Evolutionary conservation across 2,797 vertebrate species (phyloP).

Genomic region (Sparidentex hasta): DNA sequence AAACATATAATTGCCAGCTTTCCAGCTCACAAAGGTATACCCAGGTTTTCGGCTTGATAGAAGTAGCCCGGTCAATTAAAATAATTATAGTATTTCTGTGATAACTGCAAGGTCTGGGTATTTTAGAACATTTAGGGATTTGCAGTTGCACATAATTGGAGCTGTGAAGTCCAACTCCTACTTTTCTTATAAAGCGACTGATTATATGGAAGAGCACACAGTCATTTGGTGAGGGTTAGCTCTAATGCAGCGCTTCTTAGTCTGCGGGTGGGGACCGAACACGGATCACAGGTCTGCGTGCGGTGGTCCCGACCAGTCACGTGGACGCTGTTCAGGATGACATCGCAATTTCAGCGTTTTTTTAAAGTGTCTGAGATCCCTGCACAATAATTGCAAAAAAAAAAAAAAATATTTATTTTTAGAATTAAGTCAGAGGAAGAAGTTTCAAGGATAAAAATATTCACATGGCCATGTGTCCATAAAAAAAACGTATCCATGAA

Average conservation of each 20-base stretch:
- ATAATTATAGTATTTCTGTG: conserved; percentile 82
- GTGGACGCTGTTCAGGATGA: conserved; percentile 23
- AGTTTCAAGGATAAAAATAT: background rate
- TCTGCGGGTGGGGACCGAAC: conserved; percentile 62
- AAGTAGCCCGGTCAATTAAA: conserved; percentile 79
- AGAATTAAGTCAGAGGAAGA: background rate
- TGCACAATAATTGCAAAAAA: background rate
- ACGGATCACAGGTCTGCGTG: conserved; percentile 50
- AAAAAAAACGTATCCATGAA: background rate
- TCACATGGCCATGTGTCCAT: background rate
- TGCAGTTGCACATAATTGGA: conserved; percentile 80
- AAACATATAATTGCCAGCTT: conserved; percentile 73
- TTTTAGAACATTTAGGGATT: conserved; percentile 81
- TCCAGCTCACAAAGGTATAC: conserved; percentile 69
- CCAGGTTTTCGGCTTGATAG: conserved; percentile 74
- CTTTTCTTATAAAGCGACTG: conserved; percentile 69
- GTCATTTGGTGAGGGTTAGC: conserved; percentile 73
- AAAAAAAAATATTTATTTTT: background rate
- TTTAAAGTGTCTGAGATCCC: background rate
- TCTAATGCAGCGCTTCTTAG: conserved; percentile 64
- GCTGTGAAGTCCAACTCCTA: conserved; percentile 74
- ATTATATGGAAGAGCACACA: conserved; percentile 71
- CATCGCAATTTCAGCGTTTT: background rate
- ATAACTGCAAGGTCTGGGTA: conserved; percentile 79
- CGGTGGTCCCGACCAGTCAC: conserved; percentile 31